A percentile compares a stretch with the other conserved stretches of the same genome.
These are phyloP conservation scores for Neomicropteryx cornuta DNA, from an alignment of 1,140 invertebrate genomes.

Conservation along the genomic window DNA sequence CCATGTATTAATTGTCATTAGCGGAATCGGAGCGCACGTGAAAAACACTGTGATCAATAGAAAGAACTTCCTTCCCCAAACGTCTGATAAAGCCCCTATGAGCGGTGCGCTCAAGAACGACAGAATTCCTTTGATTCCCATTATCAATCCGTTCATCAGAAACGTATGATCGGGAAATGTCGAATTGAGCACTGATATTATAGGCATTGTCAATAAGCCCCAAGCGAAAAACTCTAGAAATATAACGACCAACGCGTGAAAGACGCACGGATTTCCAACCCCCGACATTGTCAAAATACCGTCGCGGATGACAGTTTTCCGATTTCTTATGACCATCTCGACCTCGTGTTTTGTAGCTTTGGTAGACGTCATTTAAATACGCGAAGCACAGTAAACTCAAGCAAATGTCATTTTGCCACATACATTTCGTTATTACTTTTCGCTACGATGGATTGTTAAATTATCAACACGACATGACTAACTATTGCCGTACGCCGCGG, in stretches of 20 bases:
- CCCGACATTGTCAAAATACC: slow-evolving; percentile 55
- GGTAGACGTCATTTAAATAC: slow-evolving; percentile 34
- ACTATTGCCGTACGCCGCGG: too few species aligned
- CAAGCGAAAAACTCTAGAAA: slow-evolving; percentile 99
- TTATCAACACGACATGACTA: too few species aligned
- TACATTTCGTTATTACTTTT: too few species aligned
- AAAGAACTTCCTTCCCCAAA: slow-evolving; percentile 98
- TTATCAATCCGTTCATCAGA: slow-evolving; percentile 98
- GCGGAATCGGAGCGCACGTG: slow-evolving; percentile 96
- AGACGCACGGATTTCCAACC: slow-evolving; percentile 87
- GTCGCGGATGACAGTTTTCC: slow-evolving; percentile 40
- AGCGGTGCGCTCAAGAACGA: slow-evolving; percentile 95
- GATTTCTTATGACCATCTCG: slow-evolving; percentile 39
- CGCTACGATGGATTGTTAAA: too few species aligned
- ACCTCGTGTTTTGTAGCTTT: slow-evolving; percentile 39
- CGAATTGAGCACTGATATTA: slow-evolving; percentile 92
- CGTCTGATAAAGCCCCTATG: slow-evolving; percentile 93
- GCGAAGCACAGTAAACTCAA: too few species aligned
- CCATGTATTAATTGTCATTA: slow-evolving; percentile 98
- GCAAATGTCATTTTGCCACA: too few species aligned
- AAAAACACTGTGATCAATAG: slow-evolving; percentile 97
- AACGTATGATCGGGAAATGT: slow-evolving; percentile 99
- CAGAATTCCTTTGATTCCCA: slow-evolving; percentile 95
- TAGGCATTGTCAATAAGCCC: slow-evolving; percentile 95
- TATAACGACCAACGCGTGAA: slow-evolving; percentile 97